These are phyloP conservation scores for Syndactyla subalaris DNA, from an alignment of 2,797 vertebrate genomes.

Conservation along the genomic window DNA sequence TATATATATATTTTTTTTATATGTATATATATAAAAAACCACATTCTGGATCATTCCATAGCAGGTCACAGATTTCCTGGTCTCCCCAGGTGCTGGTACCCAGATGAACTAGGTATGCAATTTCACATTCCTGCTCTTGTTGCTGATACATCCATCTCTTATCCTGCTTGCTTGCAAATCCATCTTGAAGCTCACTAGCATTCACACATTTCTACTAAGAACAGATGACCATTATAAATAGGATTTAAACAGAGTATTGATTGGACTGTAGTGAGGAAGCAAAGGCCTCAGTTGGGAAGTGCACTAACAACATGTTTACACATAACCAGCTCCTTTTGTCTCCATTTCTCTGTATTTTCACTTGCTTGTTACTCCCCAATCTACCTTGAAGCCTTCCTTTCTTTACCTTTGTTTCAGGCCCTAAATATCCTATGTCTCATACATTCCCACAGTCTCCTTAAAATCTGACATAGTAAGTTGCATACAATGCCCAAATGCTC, in stretches of 20 bases:
- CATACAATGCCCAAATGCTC: neutral
- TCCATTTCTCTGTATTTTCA: neutral
- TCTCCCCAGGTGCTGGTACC: neutral
- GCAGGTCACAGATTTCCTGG: neutral
- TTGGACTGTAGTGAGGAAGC: neutral
- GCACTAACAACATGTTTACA: neutral
- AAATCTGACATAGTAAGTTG: neutral
- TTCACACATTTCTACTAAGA: neutral
- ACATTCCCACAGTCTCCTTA: neutral
- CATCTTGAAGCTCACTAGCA: neutral
- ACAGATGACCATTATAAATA: neutral
- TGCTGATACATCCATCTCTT: neutral
- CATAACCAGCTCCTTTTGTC: neutral
- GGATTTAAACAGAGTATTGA: neutral
- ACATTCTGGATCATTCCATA: neutral
- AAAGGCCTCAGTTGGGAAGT: neutral
- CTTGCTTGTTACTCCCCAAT: neutral
- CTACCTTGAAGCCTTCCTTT: neutral
- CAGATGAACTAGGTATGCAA: rapidly evolving
- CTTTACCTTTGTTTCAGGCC: neutral
- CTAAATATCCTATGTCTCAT: neutral
- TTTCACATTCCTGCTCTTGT: neutral
- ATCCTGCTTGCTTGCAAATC: neutral
- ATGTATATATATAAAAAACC: neutral
- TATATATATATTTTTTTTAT: neutral